Evolutionary conservation across 2,888 invertebrate genomes (phyloP).

Genomic region (Acanthosepion pharaonis): DNA sequence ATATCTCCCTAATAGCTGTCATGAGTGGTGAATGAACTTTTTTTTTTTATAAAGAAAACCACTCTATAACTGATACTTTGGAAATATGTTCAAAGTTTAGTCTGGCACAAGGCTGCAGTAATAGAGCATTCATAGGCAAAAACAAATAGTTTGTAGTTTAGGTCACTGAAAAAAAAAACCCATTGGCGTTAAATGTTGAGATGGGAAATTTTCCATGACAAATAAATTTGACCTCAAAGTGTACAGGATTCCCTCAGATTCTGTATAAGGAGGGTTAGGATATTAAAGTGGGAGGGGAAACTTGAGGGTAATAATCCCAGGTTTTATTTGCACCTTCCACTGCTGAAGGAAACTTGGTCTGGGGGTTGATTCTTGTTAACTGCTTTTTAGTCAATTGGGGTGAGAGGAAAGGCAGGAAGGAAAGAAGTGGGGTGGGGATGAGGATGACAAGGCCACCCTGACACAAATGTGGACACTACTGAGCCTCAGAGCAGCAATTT

Average conservation of each 20-base stretch:
- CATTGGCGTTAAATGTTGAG: background rate
- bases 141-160: too few species aligned
- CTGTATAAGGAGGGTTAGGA: background rate
- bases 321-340: background rate
- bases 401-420: background rate
- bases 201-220: background rate
- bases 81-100: too few species aligned
- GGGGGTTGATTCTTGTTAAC: background rate
- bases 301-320: background rate
- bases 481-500: conserved; percentile 11
- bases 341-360: background rate
- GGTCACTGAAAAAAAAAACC: background rate
- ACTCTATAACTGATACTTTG: too few species aligned
- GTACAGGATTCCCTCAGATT: background rate
- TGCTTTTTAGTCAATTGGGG: background rate
- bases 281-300: background rate
- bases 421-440: background rate
- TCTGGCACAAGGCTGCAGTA: too few species aligned
- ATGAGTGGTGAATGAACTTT: too few species aligned
- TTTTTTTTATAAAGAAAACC: too few species aligned
- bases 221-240: background rate
- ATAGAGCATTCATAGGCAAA: too few species aligned
- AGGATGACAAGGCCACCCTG: background rate
- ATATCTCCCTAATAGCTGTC: too few species aligned
- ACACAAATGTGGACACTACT: conserved; percentile 33